Evolutionary conservation across 2,797 vertebrate species (phyloP).

Genomic region (Microctenopoma steveboyesi): DNA sequence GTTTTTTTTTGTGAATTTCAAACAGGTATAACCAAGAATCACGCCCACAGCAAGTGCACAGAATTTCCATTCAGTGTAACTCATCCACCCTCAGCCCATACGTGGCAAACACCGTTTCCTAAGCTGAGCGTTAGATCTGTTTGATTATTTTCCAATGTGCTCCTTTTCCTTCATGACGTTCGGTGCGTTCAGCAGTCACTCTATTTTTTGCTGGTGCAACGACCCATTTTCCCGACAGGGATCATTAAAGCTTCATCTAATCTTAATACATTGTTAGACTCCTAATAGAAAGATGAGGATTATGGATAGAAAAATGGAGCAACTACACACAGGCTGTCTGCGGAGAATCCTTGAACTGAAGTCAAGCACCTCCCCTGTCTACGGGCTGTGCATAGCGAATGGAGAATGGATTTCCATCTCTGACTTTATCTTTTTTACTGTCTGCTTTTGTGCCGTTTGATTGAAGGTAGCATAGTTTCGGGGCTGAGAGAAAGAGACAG

Average conservation of each 20-base stretch:
- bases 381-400: constrained; percentile 50
- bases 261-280: constrained; percentile 72
- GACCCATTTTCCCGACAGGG: constrained; percentile 70
- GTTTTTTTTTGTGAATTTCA: constrained; percentile 1
- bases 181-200: constrained; percentile 31
- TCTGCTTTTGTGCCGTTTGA: constrained; percentile 72
- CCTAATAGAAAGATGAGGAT: constrained; percentile 68
- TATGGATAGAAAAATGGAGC: constrained; percentile 63
- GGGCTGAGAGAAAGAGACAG: constrained; percentile 55
- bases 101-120: constrained; percentile 15
- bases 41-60: background rate
- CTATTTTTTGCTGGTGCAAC: constrained; percentile 39
- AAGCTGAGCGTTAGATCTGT: constrained; percentile 32
- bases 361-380: constrained; percentile 63
- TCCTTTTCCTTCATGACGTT: constrained; percentile 36
- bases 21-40: background rate
- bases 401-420: constrained; percentile 70
- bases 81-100: background rate
- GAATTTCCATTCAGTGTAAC: constrained; percentile 3
- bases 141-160: constrained; percentile 35
- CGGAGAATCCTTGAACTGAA: constrained; percentile 67
- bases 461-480: constrained; percentile 69
- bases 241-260: constrained; percentile 75
- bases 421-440: constrained; percentile 69
- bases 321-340: constrained; percentile 56